Evolutionary conservation across 2,113 vertebrate species (phyloP).

Genomic region (Colossoma macropomum): DNA sequence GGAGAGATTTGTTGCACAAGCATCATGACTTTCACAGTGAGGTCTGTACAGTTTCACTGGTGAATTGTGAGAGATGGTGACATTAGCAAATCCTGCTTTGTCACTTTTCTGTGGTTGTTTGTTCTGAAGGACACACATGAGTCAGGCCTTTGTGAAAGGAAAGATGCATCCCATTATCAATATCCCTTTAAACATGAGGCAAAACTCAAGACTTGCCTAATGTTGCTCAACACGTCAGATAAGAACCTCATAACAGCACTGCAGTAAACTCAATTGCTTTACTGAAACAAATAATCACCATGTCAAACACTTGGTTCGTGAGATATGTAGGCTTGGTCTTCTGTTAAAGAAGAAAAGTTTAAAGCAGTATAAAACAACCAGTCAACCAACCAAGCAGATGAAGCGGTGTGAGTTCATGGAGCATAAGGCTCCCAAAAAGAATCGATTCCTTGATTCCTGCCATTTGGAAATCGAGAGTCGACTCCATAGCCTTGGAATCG

Average conservation of each 20-base stretch:
- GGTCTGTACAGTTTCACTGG: background rate
- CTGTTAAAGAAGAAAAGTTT: no score
- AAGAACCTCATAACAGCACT: background rate
- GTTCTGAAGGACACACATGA: background rate
- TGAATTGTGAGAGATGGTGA: background rate
- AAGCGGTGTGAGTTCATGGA: no score
- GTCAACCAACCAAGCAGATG: no score
- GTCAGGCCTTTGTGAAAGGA: background rate
- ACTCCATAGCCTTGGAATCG: no score
- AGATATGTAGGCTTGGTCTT: no score
- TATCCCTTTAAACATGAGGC: background rate
- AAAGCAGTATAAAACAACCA: no score
- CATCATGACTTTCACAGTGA: background rate
- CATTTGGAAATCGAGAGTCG: no score
- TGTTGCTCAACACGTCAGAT: background rate
- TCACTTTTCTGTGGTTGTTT: background rate
- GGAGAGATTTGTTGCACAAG: background rate
- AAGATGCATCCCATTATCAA: background rate
- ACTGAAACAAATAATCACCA: no score
- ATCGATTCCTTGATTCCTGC: no score
- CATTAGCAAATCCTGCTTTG: background rate
- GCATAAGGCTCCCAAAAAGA: no score
- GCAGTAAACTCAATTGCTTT: no score
- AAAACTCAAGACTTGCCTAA: background rate
- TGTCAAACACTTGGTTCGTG: no score